Evolutionary conservation across 2,113 vertebrate genomes (phyloP).

Genomic region (Protobothrops flavoviridis): DNA sequence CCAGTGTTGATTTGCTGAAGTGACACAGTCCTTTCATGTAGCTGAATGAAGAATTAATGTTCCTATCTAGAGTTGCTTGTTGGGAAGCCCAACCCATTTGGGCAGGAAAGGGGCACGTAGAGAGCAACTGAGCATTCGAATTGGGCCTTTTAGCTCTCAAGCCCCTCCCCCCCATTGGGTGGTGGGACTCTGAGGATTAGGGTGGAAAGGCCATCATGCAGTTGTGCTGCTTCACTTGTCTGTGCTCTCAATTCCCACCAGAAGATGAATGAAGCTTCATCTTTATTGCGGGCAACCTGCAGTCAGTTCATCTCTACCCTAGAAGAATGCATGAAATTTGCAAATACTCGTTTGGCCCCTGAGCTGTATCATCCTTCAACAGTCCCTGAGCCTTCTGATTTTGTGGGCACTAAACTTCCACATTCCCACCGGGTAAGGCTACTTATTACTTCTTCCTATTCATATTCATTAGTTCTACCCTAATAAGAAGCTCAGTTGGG

Average conservation of each 20-base stretch:
- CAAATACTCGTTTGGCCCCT: constrained; percentile 40
- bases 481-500: neutral
- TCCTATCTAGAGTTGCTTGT: neutral
- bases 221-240: neutral
- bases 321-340: constrained; percentile 59
- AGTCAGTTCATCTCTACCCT: constrained; percentile 52
- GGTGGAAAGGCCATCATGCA: neutral
- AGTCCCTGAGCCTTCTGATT: constrained; percentile 29
- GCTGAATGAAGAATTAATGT: neutral
- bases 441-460: neutral
- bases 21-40: neutral
- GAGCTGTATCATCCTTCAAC: constrained; percentile 25
- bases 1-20: neutral
- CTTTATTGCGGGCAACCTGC: constrained; percentile 51
- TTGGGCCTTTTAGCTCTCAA: neutral
- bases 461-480: neutral
- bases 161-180: neutral
- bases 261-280: constrained; percentile 55
- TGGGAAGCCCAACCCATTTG: neutral
- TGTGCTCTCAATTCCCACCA: constrained; percentile 4
- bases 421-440: constrained; percentile 44
- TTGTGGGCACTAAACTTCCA: constrained; percentile 44
- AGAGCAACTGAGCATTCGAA: neutral
- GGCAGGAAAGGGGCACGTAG: neutral
- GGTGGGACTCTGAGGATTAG: neutral